Evolutionary conservation across 2,888 invertebrate genomes (phyloP), one percentile per base, ranked within the genome.

Genomic region (Shargacucullia verbasci): DNA sequence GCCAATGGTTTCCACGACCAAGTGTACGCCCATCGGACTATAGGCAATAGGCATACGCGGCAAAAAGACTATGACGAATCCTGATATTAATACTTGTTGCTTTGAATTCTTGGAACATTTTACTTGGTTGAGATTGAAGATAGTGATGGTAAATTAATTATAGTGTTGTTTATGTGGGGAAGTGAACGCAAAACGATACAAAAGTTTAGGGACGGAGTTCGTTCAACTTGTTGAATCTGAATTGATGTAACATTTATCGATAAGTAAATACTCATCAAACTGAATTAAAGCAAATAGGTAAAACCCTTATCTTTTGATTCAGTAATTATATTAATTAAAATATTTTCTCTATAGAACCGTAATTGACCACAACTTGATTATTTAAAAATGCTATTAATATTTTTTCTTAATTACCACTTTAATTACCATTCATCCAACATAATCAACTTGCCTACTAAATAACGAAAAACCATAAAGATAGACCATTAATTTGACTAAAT

Each of bases 1-100:
- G 82, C 82, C 82, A 87, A 87, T 84, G 86, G 85, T 88, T 88
- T 90, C 86, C 88, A 85, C 84, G 86, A 75, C 61, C 44, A 33
- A 52, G 58, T 54, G 35, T 46, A 62, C 76, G 75, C 73, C 76
- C 72, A 64, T 64, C 55, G 35, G 58, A 53, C 20, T 20, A 20
- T 59, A 62, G 37, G 20, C 56, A 46, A 61, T 67, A 71, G 59
- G 49, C 56, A 54, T 29, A 1, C 29, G 29, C 54, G 63, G 62
- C 71, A 70, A 74, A 74, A 73, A 66, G 56, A 80, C 73, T 73
- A 75, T 73, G 73, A 73, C 66, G 65, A 70, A 79, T 77, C 55
- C 64, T 52, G 63, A 66, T 75, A 72, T 72, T 77, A 77, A 74
- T 74, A 72, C 52, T 56, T 65, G 66, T 72, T 62, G 44, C 53